Conservation (phyloP, 2,113 vertebrate genomes). For the Ardeotis arabs region DNA sequence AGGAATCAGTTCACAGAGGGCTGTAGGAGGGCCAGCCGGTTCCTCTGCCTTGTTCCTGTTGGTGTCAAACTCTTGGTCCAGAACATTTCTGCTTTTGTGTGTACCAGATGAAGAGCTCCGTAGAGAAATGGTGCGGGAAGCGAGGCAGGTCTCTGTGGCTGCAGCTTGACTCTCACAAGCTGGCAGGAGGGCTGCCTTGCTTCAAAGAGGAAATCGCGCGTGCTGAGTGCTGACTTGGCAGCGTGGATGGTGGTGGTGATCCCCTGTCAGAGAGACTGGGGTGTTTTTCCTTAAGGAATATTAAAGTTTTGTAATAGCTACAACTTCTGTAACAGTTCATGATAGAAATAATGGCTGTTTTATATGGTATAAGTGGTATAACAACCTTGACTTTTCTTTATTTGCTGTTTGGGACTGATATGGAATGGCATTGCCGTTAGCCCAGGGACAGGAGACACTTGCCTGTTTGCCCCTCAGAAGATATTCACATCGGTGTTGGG, state of each 20-base stretch:
- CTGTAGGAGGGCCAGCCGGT: background rate
- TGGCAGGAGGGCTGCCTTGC: background rate
- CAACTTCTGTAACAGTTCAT: background rate
- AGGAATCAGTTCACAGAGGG: background rate
- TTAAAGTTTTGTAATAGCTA: background rate
- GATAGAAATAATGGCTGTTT: background rate
- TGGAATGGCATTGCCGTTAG: background rate
- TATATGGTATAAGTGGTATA: background rate
- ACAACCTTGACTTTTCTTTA: background rate
- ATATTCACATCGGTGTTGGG: background rate
- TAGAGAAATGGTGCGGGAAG: background rate
- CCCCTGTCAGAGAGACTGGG: background rate
- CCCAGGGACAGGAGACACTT: background rate
- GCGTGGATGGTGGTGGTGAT: background rate
- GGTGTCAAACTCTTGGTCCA: background rate
- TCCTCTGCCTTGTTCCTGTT: background rate
- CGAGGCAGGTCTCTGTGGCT: background rate
- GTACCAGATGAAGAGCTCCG: background rate
- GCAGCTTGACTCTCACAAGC: background rate
- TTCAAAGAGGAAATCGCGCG: accelerated
- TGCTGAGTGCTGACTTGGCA: accelerated
- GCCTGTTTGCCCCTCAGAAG: background rate
- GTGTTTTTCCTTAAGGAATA: background rate
- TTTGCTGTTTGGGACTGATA: background rate
- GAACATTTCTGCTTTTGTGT: background rate